phyloP scores from a whole-genome alignment of 2,113 vertebrate species.

The Rhinichthys klamathensis region DNA sequence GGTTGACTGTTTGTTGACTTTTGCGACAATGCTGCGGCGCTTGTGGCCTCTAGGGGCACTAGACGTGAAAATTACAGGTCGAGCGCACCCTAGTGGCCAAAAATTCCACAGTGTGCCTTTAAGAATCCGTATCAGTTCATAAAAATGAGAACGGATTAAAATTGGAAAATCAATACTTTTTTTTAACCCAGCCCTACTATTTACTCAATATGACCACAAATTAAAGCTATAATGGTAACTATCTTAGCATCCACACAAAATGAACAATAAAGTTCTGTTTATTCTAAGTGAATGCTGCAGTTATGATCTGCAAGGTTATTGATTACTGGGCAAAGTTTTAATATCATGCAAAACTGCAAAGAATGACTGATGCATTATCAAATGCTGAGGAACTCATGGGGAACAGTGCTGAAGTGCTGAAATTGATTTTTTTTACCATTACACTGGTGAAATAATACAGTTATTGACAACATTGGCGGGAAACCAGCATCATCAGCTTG shows the following conservation, averaged over 20 bases:
- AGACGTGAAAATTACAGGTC: too few species aligned
- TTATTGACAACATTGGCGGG: constrained; percentile 49
- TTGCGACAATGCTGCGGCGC: too few species aligned
- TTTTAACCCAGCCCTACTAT: too few species aligned
- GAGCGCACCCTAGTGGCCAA: too few species aligned
- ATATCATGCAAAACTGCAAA: constrained; percentile 20
- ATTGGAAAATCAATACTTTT: too few species aligned
- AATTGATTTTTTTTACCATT: neutral
- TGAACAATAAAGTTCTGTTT: neutral
- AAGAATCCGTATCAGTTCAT: too few species aligned
- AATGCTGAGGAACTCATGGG: constrained; percentile 17
- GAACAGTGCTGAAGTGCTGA: constrained; percentile 11
- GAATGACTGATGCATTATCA: constrained; percentile 31
- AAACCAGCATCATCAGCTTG: constrained; percentile 50
- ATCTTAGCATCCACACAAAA: neutral
- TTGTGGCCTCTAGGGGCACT: too few species aligned
- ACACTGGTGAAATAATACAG: neutral
- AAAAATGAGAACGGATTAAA: too few species aligned
- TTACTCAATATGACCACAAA: neutral
- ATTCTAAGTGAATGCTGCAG: neutral
- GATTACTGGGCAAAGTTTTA: constrained; percentile 25
- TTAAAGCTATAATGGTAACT: neutral
- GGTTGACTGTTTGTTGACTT: too few species aligned
- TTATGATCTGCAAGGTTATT: neutral
- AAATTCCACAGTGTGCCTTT: too few species aligned